These are phyloP conservation scores for Zeuzera pyrina DNA, from an alignment of 2,888 invertebrate genomes.

Conservation along the genomic window DNA sequence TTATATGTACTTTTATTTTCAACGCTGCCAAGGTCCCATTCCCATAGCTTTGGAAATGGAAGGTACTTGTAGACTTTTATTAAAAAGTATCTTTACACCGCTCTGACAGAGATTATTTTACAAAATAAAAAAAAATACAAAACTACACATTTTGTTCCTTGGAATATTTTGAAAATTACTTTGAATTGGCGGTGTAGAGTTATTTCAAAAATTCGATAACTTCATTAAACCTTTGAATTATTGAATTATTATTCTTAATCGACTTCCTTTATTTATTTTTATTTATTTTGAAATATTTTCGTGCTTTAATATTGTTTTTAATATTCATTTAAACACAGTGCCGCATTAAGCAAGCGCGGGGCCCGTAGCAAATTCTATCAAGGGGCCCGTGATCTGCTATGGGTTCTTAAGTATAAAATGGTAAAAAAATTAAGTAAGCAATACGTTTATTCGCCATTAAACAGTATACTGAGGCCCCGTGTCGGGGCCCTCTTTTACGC, in stretches of 20 bases:
- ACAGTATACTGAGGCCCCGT: too few species aligned
- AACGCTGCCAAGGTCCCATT: constrained; percentile 71
- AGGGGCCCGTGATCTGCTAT: too few species aligned
- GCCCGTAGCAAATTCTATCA: too few species aligned
- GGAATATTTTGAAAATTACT: constrained; percentile 2
- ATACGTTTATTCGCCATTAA: too few species aligned
- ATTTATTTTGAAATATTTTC: too few species aligned
- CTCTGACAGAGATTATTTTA: not conserved
- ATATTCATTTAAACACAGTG: too few species aligned
- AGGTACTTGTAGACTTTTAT: constrained; percentile 39
- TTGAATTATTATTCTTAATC: not conserved
- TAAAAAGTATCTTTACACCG: not conserved
- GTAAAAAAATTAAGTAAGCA: too few species aligned
- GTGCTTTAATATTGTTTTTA: too few species aligned
- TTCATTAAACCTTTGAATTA: not conserved
- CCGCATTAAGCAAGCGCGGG: too few species aligned
- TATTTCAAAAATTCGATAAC: not conserved
- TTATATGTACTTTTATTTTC: constrained; percentile 57
- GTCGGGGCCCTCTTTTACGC: too few species aligned
- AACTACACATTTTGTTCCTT: not conserved
- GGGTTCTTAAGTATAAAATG: too few species aligned
- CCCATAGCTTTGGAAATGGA: constrained; percentile 72
- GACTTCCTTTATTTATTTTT: too few species aligned
- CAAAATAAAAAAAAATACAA: not conserved
- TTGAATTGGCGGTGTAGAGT: not conserved